Evolutionary conservation across 1,140 invertebrate species (phyloP), one percentile per base, ranked within the genome.

Genomic region (Drosophila mauritiana): DNA sequence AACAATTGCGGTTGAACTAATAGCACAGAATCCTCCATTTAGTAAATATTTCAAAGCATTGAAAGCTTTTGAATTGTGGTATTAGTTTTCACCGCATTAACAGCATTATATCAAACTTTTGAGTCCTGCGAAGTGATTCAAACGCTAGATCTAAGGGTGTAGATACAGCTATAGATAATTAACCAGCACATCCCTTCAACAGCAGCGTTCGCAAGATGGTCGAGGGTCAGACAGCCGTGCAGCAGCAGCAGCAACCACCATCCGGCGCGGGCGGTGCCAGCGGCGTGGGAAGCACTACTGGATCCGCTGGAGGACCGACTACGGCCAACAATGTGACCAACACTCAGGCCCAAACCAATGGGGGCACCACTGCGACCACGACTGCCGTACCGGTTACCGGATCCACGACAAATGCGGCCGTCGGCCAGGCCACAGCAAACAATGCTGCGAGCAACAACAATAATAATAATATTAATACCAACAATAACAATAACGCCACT

Each of bases 391-490:
- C 68, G 1, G 59, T 55, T 12, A 42, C 68, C 7, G 82, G 59
- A 4, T 45, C 57, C 20, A 36, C 82, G 27, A 55, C 58, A 25
- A 64, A 63, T 40, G 52, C 55, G 12, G 31, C 62, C 31, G 48
- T 40, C 36, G 48, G 61, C 34, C 73, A 76, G 4, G 58, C 61
- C 22, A 31, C 52, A 4, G 58, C 61, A 20, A 84, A 80, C 25
- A 74, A 31, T 49, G 59, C 72, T 10, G 40, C 78, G 37, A 82
- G 67, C 43, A 95, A 92, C 94, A 95, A 78, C 94, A 96, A 92
- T 94, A 96, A 86, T n/a, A 80, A 58, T 5, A 56, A 37, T n/a
- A 59, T 86, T 15, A 80, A 58, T 5, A 57, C 25, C 11, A 59
- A 58, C 17, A 81, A 73, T 11, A 81, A 73, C 15, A 79, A 81